phyloP scores from a whole-genome alignment of 2,113 vertebrate species.

The Lucifuga dentata region DNA sequence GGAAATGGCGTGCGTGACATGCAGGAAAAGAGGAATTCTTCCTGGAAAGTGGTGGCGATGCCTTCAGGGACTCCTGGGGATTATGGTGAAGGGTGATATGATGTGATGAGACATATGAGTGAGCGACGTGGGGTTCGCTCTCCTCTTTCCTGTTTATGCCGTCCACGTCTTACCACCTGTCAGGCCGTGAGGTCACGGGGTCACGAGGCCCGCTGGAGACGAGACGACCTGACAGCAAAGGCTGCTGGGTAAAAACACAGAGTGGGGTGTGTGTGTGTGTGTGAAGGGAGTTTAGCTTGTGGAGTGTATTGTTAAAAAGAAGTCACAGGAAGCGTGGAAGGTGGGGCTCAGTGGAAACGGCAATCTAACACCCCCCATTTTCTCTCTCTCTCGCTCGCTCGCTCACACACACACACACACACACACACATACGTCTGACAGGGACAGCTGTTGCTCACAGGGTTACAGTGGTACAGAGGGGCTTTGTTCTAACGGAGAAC shows the following conservation, averaged over 20 bases:
- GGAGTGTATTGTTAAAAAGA: conserved; percentile 13
- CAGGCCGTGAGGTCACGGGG: conserved; percentile 48
- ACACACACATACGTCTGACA: conserved; percentile 54
- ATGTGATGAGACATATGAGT: conserved; percentile 66
- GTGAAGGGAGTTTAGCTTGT: no score
- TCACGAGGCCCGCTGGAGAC: no score
- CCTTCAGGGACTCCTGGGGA: conserved; percentile 6
- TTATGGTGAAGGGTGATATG: conserved; percentile 14
- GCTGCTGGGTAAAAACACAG: no score
- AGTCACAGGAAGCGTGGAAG: conserved; percentile 53
- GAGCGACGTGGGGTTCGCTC: conserved; percentile 60
- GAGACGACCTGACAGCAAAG: no score
- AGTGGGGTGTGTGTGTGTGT: conserved; percentile 18
- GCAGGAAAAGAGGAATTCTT: conserved; percentile 2
- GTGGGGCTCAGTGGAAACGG: conserved; percentile 30
- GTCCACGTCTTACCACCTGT: conserved; percentile 65
- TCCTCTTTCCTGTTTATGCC: neutral
- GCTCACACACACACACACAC: conserved; percentile 23
- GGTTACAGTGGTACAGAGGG: conserved; percentile 71
- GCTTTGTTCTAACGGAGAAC: conserved; percentile 71
- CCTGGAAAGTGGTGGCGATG: no score
- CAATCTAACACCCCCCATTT: conserved; percentile 10
- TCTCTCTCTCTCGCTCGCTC: neutral
- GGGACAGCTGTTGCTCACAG: conserved; percentile 82
- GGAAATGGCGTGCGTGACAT: neutral